phyloP scores from a whole-genome alignment of 2,888 invertebrate species.

The Callyntrura guangdongensis region DNA sequence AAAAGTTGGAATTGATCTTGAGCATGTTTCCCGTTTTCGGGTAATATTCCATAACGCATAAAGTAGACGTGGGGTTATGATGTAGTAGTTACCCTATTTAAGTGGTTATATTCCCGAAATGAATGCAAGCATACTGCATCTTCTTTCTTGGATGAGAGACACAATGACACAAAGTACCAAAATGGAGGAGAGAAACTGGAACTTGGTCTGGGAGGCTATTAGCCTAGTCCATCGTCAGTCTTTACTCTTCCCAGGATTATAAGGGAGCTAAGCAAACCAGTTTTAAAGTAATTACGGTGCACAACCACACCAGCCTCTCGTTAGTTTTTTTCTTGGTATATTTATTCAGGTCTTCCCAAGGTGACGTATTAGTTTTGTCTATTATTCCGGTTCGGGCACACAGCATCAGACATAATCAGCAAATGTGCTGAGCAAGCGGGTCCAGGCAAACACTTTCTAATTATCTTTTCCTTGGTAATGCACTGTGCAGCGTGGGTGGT shows the following conservation, averaged over 20 bases:
- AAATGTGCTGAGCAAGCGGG: not conserved
- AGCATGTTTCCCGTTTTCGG: not conserved
- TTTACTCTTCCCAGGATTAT: not conserved
- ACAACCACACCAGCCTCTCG: not conserved
- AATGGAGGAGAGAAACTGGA: not conserved
- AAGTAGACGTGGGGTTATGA: not conserved
- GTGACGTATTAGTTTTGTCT: not conserved
- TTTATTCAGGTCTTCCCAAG: not conserved
- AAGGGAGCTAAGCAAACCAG: not conserved
- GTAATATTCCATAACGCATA: not conserved
- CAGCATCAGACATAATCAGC: not conserved
- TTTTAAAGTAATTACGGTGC: not conserved
- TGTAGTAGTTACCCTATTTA: slow-evolving; percentile 23
- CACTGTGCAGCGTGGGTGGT: too few relatives aligned
- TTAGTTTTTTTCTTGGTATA: too few relatives aligned
- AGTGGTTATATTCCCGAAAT: not conserved
- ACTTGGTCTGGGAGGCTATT: not conserved
- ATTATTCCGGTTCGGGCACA: not conserved
- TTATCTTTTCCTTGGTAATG: too few relatives aligned
- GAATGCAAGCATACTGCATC: too few relatives aligned
- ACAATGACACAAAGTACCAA: too few relatives aligned
- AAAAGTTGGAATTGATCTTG: slow-evolving; percentile 18
- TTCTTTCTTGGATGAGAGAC: too few relatives aligned
- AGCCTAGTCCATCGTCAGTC: not conserved
- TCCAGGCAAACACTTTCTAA: not conserved